A percentile compares a stretch with the other conserved stretches of the same genome.
phyloP scores from a whole-genome alignment of 1,140 invertebrate species.

The Condylostylus longicornis region DNA sequence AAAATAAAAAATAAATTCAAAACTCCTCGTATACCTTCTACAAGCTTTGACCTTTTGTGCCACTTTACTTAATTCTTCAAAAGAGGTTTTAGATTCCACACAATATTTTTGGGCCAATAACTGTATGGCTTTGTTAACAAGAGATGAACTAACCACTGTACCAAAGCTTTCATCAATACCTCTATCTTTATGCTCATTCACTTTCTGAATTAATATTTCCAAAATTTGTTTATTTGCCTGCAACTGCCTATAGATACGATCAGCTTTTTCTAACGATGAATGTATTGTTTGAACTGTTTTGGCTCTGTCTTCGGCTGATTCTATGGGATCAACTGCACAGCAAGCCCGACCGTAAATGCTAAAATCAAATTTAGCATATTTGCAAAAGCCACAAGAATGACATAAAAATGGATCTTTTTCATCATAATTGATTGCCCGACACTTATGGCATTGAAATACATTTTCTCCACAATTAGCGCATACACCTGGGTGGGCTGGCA shows the following conservation, averaged over 20 bases:
- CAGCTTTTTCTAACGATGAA: constrained; percentile 80
- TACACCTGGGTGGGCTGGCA: constrained; percentile 92
- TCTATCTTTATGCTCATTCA: constrained; percentile 28
- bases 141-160: constrained; percentile 37
- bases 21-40: constrained; percentile 34
- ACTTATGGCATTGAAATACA: constrained; percentile 97
- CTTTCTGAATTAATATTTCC: constrained; percentile 40
- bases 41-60: constrained; percentile 84
- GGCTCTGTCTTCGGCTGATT: constrained; percentile 90
- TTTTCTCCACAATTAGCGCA: constrained; percentile 97
- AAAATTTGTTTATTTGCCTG: constrained; percentile 77
- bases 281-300: constrained; percentile 88
- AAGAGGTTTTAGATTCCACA: constrained; percentile 83
- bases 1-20: constrained; percentile 12
- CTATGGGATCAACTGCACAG: constrained; percentile 92
- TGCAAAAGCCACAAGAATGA: constrained; percentile 96
- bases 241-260: constrained; percentile 82
- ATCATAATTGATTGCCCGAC: constrained; percentile 96
- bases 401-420: constrained; percentile 98
- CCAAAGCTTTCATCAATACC: constrained; percentile 33
- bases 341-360: constrained; percentile 78
- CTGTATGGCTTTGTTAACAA: constrained; percentile 74
- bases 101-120: constrained; percentile 84
- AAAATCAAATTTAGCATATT: constrained; percentile 98
- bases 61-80: constrained; percentile 92